Conservation (phyloP, 2,888 invertebrate species). For the Ochropleura plecta region DNA sequence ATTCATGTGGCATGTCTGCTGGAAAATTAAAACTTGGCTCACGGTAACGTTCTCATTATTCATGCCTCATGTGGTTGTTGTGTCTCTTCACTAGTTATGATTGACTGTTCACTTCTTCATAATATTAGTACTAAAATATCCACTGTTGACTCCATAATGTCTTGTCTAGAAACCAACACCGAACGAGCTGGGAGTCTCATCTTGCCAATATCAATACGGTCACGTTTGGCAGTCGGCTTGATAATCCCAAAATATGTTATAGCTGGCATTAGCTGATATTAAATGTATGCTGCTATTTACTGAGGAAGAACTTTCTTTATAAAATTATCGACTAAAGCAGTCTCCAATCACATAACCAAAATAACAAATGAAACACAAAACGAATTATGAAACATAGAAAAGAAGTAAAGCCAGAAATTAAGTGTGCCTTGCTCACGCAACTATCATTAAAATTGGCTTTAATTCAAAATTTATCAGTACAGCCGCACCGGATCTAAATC, state of each 20-base stretch:
- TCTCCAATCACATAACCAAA: not conserved
- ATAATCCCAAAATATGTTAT: not conserved
- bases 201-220: not conserved
- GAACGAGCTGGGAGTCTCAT: not conserved
- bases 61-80: not conserved
- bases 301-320: not conserved
- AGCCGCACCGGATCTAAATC: slow-evolving; percentile 5
- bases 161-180: not conserved
- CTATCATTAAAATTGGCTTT: slow-evolving; percentile 57
- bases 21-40: not conserved
- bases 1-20: not conserved
- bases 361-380: slow-evolving; percentile 23
- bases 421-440: slow-evolving; percentile 40
- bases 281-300: not conserved
- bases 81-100: not conserved
- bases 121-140: not conserved
- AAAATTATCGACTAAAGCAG: not conserved
- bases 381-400: slow-evolving; percentile 36
- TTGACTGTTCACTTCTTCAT: not conserved
- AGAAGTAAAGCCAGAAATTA: slow-evolving; percentile 27
- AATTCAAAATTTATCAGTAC: slow-evolving; percentile 47
- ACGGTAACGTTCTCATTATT: not conserved
- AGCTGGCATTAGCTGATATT: not conserved
- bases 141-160: slow-evolving; percentile 1
- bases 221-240: slow-evolving; percentile 2